Percentiles rank a stretch among this genome's conserved stretches.
phyloP scores from a whole-genome alignment of 1,140 invertebrate genomes.

The Drosophila watanabei region DNA sequence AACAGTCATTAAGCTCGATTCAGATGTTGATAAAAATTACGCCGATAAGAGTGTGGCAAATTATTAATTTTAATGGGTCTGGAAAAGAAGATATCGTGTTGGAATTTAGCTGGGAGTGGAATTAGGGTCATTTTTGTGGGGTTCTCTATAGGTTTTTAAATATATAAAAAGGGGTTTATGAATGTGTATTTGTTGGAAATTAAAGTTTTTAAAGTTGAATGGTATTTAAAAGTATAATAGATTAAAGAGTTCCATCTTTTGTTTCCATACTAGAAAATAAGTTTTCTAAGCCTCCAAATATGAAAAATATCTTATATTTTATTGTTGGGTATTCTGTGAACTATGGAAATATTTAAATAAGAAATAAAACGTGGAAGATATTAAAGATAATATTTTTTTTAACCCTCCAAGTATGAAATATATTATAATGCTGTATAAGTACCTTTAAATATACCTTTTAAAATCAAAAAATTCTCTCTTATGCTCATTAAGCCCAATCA shows the following conservation, averaged over 20 bases:
- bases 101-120: constrained; percentile 34
- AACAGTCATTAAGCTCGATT: constrained; percentile 67
- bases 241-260: not conserved
- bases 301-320: not conserved
- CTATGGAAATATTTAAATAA: not conserved
- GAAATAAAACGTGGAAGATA: no score
- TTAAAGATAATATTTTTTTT: no score
- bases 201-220: no score
- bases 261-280: no score
- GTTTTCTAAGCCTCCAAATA: no score
- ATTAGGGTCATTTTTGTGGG: constrained; percentile 36
- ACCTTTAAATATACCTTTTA: no score
- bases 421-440: no score
- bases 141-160: not conserved
- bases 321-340: not conserved
- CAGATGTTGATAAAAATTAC: constrained; percentile 66
- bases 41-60: constrained; percentile 68
- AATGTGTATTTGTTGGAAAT: not conserved
- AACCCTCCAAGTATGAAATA: no score
- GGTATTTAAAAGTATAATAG: not conserved
- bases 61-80: constrained; percentile 78
- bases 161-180: not conserved
- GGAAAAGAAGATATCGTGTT: constrained; percentile 39
- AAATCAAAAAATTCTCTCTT: not conserved
- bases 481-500: constrained; percentile 3